Percentiles rank a stretch among this genome's conserved stretches.
These are phyloP conservation scores for Andrena dorsata DNA, from an alignment of 2,888 invertebrate genomes.

Conservation along the genomic window DNA sequence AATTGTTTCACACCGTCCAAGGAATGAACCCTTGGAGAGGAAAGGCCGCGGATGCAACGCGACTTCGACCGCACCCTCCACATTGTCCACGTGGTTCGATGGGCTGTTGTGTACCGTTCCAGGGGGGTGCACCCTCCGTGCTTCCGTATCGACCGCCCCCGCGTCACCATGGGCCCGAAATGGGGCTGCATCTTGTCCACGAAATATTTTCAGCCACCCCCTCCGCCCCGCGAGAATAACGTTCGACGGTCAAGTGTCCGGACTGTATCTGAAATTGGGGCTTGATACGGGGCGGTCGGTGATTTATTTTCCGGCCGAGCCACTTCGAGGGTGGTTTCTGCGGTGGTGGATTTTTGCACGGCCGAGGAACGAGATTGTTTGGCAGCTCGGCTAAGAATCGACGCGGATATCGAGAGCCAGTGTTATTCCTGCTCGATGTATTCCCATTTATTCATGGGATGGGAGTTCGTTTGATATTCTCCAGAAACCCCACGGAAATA, in stretches of 20 bases:
- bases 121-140: constrained; percentile 1
- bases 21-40: background rate
- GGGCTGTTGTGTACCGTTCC: background rate
- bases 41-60: background rate
- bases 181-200: constrained; percentile 24
- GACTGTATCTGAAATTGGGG: constrained; percentile 36
- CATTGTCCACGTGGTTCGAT: background rate
- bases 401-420: background rate
- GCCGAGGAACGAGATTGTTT: constrained; percentile 5
- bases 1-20: background rate
- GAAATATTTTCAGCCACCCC: constrained; percentile 44
- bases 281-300: constrained; percentile 25
- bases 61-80: background rate
- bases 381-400: background rate
- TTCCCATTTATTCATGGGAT: background rate
- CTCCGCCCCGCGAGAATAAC: constrained; percentile 10
- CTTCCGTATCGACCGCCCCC: constrained; percentile 43
- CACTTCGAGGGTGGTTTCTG: background rate
- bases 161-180: constrained; percentile 38
- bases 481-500: too few relatives aligned
- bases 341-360: constrained; percentile 4
- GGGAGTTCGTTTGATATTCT: too few relatives aligned
- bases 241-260: constrained; percentile 26
- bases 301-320: constrained; percentile 35
- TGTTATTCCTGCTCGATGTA: background rate